Conservation (phyloP, 1,140 invertebrate genomes). For the Drosophila cardini region DNA sequence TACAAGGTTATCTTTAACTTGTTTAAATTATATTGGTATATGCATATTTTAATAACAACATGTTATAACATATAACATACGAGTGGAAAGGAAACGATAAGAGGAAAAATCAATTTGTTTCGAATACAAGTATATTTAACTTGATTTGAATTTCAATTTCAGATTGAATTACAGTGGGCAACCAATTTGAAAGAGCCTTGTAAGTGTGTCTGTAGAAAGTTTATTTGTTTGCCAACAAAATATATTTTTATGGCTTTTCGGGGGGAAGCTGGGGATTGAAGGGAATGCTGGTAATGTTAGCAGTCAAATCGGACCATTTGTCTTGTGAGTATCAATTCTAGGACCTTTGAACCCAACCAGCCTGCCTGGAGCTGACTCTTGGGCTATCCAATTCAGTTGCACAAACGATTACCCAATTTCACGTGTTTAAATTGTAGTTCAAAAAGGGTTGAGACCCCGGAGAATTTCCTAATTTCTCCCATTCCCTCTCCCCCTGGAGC, state of each 20-base stretch:
- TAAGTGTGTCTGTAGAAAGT: constrained; percentile 7
- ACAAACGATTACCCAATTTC: constrained; percentile 51
- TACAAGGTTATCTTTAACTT: background rate
- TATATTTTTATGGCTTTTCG: constrained; percentile 31
- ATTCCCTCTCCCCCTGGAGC: too few species aligned
- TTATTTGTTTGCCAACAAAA: constrained; percentile 46
- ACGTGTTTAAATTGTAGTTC: constrained; percentile 41
- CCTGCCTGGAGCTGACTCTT: constrained; percentile 16
- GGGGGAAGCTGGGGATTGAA: background rate
- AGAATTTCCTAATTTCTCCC: background rate
- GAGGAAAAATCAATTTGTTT: constrained; percentile 16
- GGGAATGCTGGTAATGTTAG: background rate
- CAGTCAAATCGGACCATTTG: constrained; percentile 39
- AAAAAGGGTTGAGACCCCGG: constrained; percentile 34
- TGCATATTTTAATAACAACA: background rate
- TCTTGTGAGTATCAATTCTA: constrained; percentile 42
- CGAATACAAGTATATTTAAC: constrained; percentile 21
- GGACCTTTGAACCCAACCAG: background rate
- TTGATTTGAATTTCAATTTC: constrained; percentile 30
- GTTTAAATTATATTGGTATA: constrained; percentile 3
- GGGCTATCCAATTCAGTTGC: constrained; percentile 32
- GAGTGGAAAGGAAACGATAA: background rate
- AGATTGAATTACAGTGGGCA: constrained; percentile 35
- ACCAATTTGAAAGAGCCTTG: constrained; percentile 27
- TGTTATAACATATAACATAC: background rate